Evolutionary conservation across 2,113 vertebrate genomes (phyloP).

Genomic region (Ondatra zibethicus): DNA sequence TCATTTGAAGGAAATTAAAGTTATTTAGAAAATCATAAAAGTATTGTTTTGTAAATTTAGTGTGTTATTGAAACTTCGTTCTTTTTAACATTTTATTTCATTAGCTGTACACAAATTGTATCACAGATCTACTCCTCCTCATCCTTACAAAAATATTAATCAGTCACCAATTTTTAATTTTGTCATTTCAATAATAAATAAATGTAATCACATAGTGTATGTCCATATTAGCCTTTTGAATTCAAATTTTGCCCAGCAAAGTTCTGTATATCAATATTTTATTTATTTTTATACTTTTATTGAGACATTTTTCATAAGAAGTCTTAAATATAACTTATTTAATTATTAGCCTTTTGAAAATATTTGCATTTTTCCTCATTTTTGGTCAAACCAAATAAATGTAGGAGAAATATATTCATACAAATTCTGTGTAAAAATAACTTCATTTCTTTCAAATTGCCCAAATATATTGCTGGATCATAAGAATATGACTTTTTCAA

Average conservation of each 20-base stretch:
- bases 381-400: not conserved
- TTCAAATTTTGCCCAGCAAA: not conserved
- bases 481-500: not conserved
- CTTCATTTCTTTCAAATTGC: not conserved
- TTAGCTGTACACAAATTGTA: not conserved
- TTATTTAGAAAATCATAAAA: not conserved
- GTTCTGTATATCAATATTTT: not conserved
- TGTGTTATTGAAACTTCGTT: not conserved
- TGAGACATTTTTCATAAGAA: not conserved
- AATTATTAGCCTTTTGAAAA: not conserved
- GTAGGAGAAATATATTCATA: not conserved
- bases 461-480: not conserved
- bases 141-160: not conserved
- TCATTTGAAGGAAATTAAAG: not conserved
- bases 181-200: not conserved
- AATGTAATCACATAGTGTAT: not conserved
- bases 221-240: not conserved
- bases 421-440: no score
- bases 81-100: not conserved
- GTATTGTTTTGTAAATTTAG: not conserved
- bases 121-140: not conserved
- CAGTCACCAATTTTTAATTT: not conserved
- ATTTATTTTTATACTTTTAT: not conserved
- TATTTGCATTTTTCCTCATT: not conserved
- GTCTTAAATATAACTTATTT: not conserved